These are phyloP conservation scores for Ancistrus triradiatus DNA, from an alignment of 2,113 vertebrate genomes.

Conservation along the genomic window DNA sequence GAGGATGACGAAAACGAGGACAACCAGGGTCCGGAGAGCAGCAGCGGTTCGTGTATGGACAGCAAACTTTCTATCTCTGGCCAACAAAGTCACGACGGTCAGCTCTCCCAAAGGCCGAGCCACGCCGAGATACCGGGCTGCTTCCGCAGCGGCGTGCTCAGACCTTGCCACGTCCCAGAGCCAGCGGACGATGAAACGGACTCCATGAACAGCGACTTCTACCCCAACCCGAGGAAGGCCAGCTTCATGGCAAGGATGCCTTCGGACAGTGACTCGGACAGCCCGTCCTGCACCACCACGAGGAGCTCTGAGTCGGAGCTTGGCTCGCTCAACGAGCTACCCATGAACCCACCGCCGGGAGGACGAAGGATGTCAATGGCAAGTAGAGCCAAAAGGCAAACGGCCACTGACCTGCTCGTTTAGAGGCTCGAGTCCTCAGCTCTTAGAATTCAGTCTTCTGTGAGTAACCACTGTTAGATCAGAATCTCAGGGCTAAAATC, in stretches of 20 bases:
- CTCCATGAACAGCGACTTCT: constrained; percentile 66
- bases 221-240: constrained; percentile 65
- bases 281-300: constrained; percentile 67
- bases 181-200: constrained; percentile 57
- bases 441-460: constrained; percentile 12
- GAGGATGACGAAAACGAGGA: constrained; percentile 30
- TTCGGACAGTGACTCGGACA: constrained; percentile 72
- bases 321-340: constrained; percentile 61
- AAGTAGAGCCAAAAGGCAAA: constrained; percentile 64
- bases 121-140: constrained; percentile 50
- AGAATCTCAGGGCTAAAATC: background rate
- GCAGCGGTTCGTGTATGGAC: constrained; percentile 44
- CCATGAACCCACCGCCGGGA: constrained; percentile 67
- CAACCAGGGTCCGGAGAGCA: constrained; percentile 48
- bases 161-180: constrained; percentile 57
- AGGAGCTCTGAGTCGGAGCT: constrained; percentile 72
- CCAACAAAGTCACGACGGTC: constrained; percentile 42
- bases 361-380: constrained; percentile 83
- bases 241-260: constrained; percentile 76
- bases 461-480: constrained; percentile 17
- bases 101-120: constrained; percentile 42
- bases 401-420: constrained; percentile 36
- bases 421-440: constrained; percentile 15
- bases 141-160: constrained; percentile 46
- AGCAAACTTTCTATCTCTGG: constrained; percentile 42